Evolutionary conservation across 2,113 vertebrate species (phyloP), one percentile per base, ranked within the genome.

Genomic region (Rhinoderma darwinii): DNA sequence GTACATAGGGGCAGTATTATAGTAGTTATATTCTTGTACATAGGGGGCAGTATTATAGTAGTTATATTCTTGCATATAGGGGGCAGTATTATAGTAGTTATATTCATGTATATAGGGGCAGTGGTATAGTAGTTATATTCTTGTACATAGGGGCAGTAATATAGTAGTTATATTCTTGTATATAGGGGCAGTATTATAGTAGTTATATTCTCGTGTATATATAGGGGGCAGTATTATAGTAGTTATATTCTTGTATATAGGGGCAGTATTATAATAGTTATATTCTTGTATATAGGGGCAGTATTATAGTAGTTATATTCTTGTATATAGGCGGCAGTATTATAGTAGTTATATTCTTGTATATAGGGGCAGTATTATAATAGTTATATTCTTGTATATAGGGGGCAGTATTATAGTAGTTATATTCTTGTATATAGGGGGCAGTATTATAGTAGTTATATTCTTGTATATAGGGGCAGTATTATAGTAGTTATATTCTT

Each of bases 171-270:
- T 32, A 32, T 5, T 66, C 0, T n/a, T 32, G 56, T 0, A 59
- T 0, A 59, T 11, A n/a, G 18, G 56, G 30, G 30, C 30, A 68
- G 63, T 68, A 68, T 68, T 68, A 68, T 35, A 32, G 30, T 32
- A 18, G 63, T 63, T 63, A 30, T 63, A 63, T 63, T 63, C 61
- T 30, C 30, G 61, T 63, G 30, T 27, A 63, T 63, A 63, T n/a
- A n/a, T n/a, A n/a, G n/a, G 61, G 61, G 10, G 61, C 61, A 63
- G n/a, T 63, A 30, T 63, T 63, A 63, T 63, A 63, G 61, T 63
- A 59, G 56, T 59, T 59, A n/a, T 59, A 59, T 59, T 59, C 25
- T n/a, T 25, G 22, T 59, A 59, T 5, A 63, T 63, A 63, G 61
- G 61, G 11, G 61, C 10, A 63, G 61, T 63, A 63, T 63, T 63